Base-by-base conservation (phyloP, 2,797 vertebrate species). In the Propithecus deckenii region DNA sequence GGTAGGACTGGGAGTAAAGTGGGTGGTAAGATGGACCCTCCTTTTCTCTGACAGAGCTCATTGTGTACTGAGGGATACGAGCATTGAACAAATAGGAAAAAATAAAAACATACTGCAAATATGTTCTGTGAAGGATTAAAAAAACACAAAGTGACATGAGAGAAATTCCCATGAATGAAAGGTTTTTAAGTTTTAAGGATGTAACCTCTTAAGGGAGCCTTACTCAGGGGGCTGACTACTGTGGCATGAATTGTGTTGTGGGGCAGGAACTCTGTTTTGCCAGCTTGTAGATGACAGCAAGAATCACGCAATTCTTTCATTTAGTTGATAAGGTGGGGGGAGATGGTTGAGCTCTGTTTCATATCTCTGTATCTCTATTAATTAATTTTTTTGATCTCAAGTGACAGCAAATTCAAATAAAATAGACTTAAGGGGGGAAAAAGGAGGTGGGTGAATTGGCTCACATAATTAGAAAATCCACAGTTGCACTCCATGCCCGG, bases 321-420 rank as follows among this genome's bases (percentile, higher is more conserved):
- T 74, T 85, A 85, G 86, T 32, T 79, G 43, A 84, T 69, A 65
- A 79, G 15, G 20, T 52, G 10, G 32, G 35, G 32, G 72, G n/a
- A 84, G 59, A 67, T 13, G 4, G 32, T 78, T 57, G 61, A 86
- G 35, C 35, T 85, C 46, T 71, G 10, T 94, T 85, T 95, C 65
- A 76, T 81, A 76, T 87, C 78, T 89, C 84, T 88, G 30, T 72
- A 59, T 92, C 85, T 95, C 69, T 93, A 91, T 89, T 92, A 87
- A 87, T 91, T 75, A 61, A 74, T 14, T 25, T 76, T 28, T 88
- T 94, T 28, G 20, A 28, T 69, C 55, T 93, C 83, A 59, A 87
- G 59, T 76, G 86, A 76, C 74, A 96, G 38, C 57, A 94, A 91
- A 92, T 81, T 94, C 89, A 94, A 86, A 95, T 88, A 91, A 81